Conservation (phyloP, 2,113 vertebrate genomes). For the Bubo blakistoni region DNA sequence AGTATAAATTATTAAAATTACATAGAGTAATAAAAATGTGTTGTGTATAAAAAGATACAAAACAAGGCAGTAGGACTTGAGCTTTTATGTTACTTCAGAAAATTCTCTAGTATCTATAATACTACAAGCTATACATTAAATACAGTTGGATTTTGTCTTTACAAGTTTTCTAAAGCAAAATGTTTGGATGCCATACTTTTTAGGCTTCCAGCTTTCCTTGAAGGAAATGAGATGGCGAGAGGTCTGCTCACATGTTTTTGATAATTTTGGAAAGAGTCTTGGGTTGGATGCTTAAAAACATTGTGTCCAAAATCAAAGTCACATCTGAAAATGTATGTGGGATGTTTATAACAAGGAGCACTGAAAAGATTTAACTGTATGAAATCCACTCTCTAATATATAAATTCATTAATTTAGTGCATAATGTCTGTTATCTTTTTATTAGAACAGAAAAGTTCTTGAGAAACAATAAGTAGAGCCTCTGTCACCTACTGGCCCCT, state of each 20-base stretch:
- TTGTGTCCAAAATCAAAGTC: not conserved
- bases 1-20: constrained; percentile 31
- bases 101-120: not conserved
- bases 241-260: not conserved
- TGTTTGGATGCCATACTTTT: not conserved
- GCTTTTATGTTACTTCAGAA: not conserved
- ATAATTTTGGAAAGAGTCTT: not conserved
- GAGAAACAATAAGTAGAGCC: not conserved
- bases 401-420: not conserved
- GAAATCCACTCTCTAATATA: not conserved
- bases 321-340: not conserved
- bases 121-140: not conserved
- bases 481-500: not conserved
- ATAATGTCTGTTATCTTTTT: not conserved
- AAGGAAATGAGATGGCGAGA: not conserved
- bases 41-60: not conserved
- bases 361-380: not conserved
- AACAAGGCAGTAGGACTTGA: not conserved
- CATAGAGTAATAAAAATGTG: not conserved
- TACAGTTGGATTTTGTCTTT: not conserved
- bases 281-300: not conserved
- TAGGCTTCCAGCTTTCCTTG: not conserved
- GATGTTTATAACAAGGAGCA: not conserved
- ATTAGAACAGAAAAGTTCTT: not conserved
- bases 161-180: not conserved